Base-by-base conservation (phyloP, 2,113 vertebrate species). In the Cephalopholis sonnerati region DNA sequence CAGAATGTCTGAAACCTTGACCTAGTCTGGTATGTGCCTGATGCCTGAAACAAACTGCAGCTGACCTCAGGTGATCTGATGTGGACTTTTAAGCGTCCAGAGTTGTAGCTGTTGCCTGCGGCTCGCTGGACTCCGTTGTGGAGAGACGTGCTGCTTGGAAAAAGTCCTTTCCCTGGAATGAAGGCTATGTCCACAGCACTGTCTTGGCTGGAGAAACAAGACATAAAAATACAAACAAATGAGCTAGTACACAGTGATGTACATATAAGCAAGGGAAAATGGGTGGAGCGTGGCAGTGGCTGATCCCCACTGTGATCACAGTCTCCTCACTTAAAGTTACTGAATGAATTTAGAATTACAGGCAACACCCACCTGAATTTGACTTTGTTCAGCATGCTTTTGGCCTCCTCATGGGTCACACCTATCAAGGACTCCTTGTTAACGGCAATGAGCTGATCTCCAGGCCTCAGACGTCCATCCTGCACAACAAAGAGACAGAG, bases 391-490 rank as follows among this genome's bases (percentile, higher is more conserved):
- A 97, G 87, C 74, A 96, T 93, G 88, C 94, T 95, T 89, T 96
- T 97, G 86, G 97, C 97, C 90, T 98, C 97, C 79, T 98, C 97
- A 0, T 96, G 87, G 0, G 97, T 98, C 75, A 97, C 93, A 20
- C 97, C 97, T 79, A 98, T 96, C 82, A 98, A 82, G 1, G 97
- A 97, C 87, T 98, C 97, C 90, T 96, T 97, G 76, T 98, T 97
- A 78, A 98, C 95, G 48, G 97, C 97, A 0, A 98, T 95, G 20
- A 98, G 95, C 69, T 98, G 97, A 90, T 98, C 97, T 63, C 97
- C 97, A 0, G 96, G 96, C 77, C 96, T 93, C 46, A 98, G 93
- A 1, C 97, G 95, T 74, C 97, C 97, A 36, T 98, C 97, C 97
- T 98, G 90, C 65, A 90, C 48, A 72, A 87, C 41, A 84, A 0